A percentile compares a stretch with the other conserved stretches of the same genome.
Conservation (phyloP, 2,113 vertebrate species). For the Xyrauchen texanus region DNA sequence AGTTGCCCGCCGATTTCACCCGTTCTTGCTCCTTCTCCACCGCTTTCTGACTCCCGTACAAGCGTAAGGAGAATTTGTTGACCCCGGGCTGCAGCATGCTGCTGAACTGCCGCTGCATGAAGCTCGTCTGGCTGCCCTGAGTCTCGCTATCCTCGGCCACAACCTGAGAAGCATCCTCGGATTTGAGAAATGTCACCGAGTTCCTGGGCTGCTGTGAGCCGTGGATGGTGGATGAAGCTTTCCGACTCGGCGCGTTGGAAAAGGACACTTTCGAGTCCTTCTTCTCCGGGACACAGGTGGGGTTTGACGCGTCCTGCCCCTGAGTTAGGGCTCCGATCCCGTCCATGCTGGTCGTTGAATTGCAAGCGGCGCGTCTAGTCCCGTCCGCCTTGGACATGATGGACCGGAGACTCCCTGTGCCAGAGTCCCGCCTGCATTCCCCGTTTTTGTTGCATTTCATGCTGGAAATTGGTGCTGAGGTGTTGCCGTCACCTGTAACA, state of each 20-base stretch:
- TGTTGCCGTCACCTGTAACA: conserved; percentile 67
- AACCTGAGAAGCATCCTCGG: conserved; percentile 78
- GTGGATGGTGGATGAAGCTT: conserved; percentile 79
- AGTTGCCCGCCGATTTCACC: conserved; percentile 95
- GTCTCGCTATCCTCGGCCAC: conserved; percentile 79
- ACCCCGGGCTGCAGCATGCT: conserved; percentile 96
- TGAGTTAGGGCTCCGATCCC: conserved; percentile 70
- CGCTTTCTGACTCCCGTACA: conserved; percentile 97
- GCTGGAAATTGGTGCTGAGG: conserved; percentile 67
- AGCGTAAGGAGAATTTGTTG: conserved; percentile 98
- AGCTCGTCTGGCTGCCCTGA: conserved; percentile 84
- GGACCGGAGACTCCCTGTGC: conserved; percentile 75
- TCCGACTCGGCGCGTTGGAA: conserved; percentile 81
- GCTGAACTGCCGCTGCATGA: conserved; percentile 95
- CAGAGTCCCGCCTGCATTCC: conserved; percentile 79
- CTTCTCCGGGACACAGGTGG: conserved; percentile 73
- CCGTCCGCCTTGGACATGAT: conserved; percentile 74
- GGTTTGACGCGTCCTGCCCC: conserved; percentile 65
- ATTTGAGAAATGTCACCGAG: conserved; percentile 79
- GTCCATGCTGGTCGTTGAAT: conserved; percentile 77
- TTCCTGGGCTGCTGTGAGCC: conserved; percentile 75
- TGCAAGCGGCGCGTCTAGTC: conserved; percentile 70
- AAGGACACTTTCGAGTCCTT: conserved; percentile 84
- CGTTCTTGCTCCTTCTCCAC: conserved; percentile 93
- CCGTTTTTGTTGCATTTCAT: conserved; percentile 85